A percentile compares a stretch with the other conserved stretches of the same genome.
These are phyloP conservation scores for Scaptomyza parva DNA, from an alignment of 2,888 invertebrate species.

Conservation along the genomic window DNA sequence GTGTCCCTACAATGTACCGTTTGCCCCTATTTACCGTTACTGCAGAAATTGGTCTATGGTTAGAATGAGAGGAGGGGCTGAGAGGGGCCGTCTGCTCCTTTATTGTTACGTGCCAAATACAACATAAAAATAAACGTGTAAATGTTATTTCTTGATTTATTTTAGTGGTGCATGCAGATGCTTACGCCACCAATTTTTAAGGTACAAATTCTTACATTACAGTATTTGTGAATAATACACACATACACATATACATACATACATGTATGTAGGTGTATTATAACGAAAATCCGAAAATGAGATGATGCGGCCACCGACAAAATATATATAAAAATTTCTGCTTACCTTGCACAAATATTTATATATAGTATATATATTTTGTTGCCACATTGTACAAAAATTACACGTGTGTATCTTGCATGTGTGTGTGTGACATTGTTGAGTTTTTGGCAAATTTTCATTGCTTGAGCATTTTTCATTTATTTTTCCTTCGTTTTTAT, in stretches of 20 bases:
- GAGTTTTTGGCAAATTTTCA: conserved; percentile 55
- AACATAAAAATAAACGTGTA: conserved; percentile 78
- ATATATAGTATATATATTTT: conserved; percentile 28
- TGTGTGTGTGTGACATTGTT: conserved; percentile 52
- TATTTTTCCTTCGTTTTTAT: conserved; percentile 24
- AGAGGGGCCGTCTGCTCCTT: conserved; percentile 49
- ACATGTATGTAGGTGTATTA: background rate
- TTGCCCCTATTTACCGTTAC: conserved; percentile 53
- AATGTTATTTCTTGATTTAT: conserved; percentile 80
- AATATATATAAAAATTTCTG: conserved; percentile 72
- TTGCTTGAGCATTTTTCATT: conserved; percentile 41
- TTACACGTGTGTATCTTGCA: conserved; percentile 54
- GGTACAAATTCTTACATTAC: conserved; percentile 29
- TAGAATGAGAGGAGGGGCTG: background rate
- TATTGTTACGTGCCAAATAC: conserved; percentile 78
- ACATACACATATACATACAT: background rate
- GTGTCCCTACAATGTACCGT: conserved; percentile 20
- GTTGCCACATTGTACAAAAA: conserved; percentile 62
- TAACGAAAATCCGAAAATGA: conserved; percentile 40
- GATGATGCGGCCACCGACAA: conserved; percentile 33
- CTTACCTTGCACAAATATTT: conserved; percentile 79
- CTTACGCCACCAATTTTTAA: conserved; percentile 72
- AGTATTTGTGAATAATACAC: no score
- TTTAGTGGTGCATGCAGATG: conserved; percentile 78
- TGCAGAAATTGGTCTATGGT: conserved; percentile 59